A percentile compares a stretch with the other conserved stretches of the same genome.
Evolutionary conservation across 2,888 invertebrate genomes (phyloP).

Genomic region (Mythimna loreyi): DNA sequence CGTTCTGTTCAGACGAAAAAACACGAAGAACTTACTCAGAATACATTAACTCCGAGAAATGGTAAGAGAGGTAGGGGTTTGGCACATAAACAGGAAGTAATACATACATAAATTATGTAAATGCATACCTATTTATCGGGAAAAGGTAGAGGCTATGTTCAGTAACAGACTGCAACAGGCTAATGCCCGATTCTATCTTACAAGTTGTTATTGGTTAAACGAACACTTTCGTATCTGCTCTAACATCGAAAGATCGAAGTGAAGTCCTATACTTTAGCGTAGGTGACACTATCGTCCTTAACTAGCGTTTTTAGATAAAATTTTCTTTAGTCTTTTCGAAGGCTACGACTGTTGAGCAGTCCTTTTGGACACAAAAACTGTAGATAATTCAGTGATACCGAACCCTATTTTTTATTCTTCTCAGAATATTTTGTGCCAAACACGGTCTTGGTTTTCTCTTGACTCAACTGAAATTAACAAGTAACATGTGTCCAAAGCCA

Average conservation of each 20-base stretch:
- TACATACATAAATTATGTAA: slow-evolving; percentile 46
- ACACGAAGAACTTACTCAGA: slow-evolving; percentile 32
- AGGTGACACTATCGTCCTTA: slow-evolving; percentile 35
- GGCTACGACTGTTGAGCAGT: slow-evolving; percentile 6
- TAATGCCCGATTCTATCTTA: slow-evolving; percentile 33
- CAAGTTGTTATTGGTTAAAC: slow-evolving; percentile 44
- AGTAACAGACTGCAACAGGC: slow-evolving; percentile 41
- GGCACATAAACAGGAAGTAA: slow-evolving; percentile 46
- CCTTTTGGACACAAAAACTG: slow-evolving; percentile 15
- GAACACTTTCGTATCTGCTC: slow-evolving; percentile 31
- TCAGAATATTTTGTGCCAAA: slow-evolving; percentile 7
- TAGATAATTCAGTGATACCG: slow-evolving; percentile 24
- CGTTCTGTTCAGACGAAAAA: slow-evolving; percentile 37
- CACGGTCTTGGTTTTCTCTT: slow-evolving; percentile 21
- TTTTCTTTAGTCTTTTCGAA: slow-evolving; percentile 33
- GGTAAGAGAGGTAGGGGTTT: slow-evolving; percentile 19
- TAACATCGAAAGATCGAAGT: slow-evolving; percentile 30
- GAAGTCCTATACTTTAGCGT: slow-evolving; percentile 29
- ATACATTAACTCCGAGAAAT: slow-evolving; percentile 49
- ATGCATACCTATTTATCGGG: slow-evolving; percentile 36
- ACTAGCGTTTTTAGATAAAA: slow-evolving; percentile 25
- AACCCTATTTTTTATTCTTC: slow-evolving; percentile 20
- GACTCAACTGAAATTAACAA: slow-evolving; percentile 10
- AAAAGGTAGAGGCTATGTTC: slow-evolving; percentile 25
- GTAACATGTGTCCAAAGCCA: slow-evolving; percentile 12